Conservation (phyloP, 2,797 vertebrate species). For the Phataginus tricuspis region DNA sequence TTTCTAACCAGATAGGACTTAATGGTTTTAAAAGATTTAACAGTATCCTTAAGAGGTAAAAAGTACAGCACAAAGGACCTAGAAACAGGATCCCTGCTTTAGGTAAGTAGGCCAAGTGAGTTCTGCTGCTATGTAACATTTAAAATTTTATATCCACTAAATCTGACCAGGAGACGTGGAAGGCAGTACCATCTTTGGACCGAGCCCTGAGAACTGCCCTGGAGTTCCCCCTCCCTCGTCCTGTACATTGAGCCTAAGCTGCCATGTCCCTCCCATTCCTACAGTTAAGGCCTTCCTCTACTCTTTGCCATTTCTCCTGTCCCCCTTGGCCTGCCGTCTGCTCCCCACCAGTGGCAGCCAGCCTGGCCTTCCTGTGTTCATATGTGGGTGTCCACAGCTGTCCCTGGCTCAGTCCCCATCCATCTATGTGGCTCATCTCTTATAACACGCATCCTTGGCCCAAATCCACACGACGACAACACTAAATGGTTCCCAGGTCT, state of each 20-base stretch:
- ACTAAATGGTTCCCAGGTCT: fast-evolving
- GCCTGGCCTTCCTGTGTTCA: neutral
- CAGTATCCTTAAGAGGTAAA: neutral
- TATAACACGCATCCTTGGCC: neutral
- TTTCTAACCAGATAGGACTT: neutral
- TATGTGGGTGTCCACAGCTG: neutral
- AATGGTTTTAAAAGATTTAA: neutral
- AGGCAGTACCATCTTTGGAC: too few relatives aligned
- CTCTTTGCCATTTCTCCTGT: neutral
- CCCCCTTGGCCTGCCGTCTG: too few relatives aligned
- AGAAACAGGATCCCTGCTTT: neutral
- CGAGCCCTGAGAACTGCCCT: neutral
- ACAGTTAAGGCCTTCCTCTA: neutral
- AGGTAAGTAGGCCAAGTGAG: neutral
- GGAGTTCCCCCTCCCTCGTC: fast-evolving
- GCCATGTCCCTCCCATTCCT: neutral
- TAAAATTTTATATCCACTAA: neutral
- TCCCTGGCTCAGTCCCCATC: neutral
- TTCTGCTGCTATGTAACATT: neutral
- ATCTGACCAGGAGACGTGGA: too few relatives aligned
- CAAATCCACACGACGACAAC: fast-evolving
- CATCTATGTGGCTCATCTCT: neutral
- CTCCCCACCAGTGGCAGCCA: neutral
- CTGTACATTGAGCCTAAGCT: neutral
- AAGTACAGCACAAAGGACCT: neutral